Conservation (phyloP, 1,140 invertebrate species). For the Leptonema lineaticorne region DNA sequence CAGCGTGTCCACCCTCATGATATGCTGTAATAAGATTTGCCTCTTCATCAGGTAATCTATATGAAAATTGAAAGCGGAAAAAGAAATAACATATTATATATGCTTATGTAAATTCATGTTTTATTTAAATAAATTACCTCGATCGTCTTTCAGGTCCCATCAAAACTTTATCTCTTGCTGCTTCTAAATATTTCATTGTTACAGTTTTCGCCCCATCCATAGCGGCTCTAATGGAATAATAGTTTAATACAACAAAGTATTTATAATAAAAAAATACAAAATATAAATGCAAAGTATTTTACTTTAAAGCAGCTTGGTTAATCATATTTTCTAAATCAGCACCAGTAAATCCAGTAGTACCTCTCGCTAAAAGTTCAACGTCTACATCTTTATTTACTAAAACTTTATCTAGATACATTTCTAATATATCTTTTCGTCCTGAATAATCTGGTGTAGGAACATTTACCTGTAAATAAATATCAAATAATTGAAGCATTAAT, state of each 20-base stretch:
- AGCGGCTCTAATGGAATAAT: conserved; percentile 68
- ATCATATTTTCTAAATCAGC: conserved; percentile 96
- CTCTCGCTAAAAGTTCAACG: conserved; percentile 80
- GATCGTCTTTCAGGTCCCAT: conserved; percentile 94
- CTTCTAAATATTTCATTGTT: conserved; percentile 89
- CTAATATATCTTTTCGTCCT: conserved; percentile 90
- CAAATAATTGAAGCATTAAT: too few relatives aligned
- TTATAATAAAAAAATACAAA: conserved; percentile 28
- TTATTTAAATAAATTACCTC: conserved; percentile 44
- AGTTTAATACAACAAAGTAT: neutral
- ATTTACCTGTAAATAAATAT: conserved; percentile 60
- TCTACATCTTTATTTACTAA: conserved; percentile 73
- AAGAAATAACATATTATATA: too few relatives aligned
- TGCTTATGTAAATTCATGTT: too few relatives aligned
- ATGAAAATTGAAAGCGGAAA: too few relatives aligned
- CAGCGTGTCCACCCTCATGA: conserved; percentile 96
- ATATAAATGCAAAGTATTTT: too few relatives aligned
- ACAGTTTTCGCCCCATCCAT: conserved; percentile 85
- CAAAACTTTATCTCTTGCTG: conserved; percentile 91
- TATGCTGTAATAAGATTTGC: conserved; percentile 93
- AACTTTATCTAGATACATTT: conserved; percentile 80
- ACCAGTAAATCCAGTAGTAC: conserved; percentile 94
- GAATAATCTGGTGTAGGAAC: conserved; percentile 89
- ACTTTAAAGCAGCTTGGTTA: conserved; percentile 74
- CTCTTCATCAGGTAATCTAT: conserved; percentile 86